Evolutionary conservation across 2,888 invertebrate species (phyloP), one percentile per base, ranked within the genome.

Genomic region (Charanyca ferruginea): DNA sequence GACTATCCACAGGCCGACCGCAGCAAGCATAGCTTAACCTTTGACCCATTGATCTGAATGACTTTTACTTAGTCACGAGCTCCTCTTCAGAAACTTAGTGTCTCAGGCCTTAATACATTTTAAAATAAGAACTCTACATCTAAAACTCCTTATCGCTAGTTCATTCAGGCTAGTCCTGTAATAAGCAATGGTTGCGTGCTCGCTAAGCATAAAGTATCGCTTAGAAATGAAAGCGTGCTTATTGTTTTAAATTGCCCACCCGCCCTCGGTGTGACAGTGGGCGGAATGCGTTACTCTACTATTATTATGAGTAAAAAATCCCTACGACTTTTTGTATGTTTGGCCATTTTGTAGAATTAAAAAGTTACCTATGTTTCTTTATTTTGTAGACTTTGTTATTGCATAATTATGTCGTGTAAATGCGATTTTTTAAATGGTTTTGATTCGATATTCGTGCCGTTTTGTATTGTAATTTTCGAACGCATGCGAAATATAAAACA

Each of bases 191-290:
- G 54, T 93, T 77, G 94, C 94, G 94, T 94, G 94, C 77, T 80
- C 60, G 68, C 81, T 69, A 77, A 84, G 85, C 93, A 93, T 94
- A 94, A 94, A 91, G 84, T 87, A 90, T 89, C 81, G 90, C 84
- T 87, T 85, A 83, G 89, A 87, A 91, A 91, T 90, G 85, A 91
- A 93, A 92, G 92, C 93, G 85, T 85, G 89, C 85, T 94, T 94
- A 94, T 94, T 94, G 94, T 94, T 94, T 94, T 94, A 94, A 93
- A 94, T 93, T 89, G 91, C 91, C 91, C 89, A 83, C 91, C 94
- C 93, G 92, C 93, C 93, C 90, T 80, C 87, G 78, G 90, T 90
- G 90, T 91, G 92, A 91, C 92, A 91, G 90, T 88, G 90, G 91
- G 93, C 88, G 93, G 92, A 88, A 90, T 90, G 80, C 83, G 82